Evolutionary conservation across 1,140 invertebrate species (phyloP), one percentile per base, ranked within the genome.

Genomic region (Drosophila albomicans): DNA sequence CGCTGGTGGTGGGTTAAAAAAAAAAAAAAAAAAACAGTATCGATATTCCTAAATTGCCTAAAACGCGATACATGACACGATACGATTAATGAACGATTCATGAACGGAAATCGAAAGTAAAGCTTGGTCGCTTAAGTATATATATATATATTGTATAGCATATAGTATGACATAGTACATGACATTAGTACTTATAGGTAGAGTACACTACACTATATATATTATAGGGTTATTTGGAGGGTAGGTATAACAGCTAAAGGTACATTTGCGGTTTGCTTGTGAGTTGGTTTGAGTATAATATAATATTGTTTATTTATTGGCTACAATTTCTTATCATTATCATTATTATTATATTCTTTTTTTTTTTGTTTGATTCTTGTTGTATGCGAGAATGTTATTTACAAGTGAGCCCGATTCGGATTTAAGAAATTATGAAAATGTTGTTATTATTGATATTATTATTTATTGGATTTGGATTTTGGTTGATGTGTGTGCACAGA

Each of bases 311-410:
- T 75, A 52, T 64, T 30, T 56, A 30, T 64, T 54, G 52, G 30
- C 25, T 32, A 25, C 10, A 43, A 13, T 43, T 13, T 59, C 32
- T 41, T 66, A 7, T 62, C 45, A 28, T 57, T 63, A 45, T 56
- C 20, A 25, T 25, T 25, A 25, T 46, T 57, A 32, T 11, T 57
- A 38, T 59, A 51, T 28, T 8, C 54, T 15, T 20, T 54, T 67
- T 62, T 66, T 67, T 43, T 49, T 61, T 4, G 2, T 20, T 35
- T 25, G 20, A 25, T 25, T 25, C 20, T 43, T 25, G 56, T 57
- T 49, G 77, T 80, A 85, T 85, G 82, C 68, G 62, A 46, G 68
- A 66, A 86, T 86, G 82, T 79, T 86, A 86, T 86, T 77, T 86
- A 86, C 82, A 86, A 38, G 54, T 88, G 82, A 86, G 49, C 32